Base-by-base conservation (phyloP, 2,113 vertebrate genomes). In the Melierax canorus region DNA sequence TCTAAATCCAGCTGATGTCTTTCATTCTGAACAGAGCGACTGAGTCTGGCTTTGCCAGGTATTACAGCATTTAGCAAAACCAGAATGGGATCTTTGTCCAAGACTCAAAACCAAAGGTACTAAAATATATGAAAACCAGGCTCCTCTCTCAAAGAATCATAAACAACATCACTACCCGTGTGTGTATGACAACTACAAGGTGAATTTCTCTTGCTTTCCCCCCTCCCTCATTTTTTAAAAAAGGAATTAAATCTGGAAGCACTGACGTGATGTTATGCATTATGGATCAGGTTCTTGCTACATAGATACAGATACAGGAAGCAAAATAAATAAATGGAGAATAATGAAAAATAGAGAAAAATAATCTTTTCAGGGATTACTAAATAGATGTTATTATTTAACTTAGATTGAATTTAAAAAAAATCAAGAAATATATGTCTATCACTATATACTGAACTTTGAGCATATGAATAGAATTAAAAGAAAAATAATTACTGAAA, bases 171-270 rank as follows among this genome's bases (percentile, higher is more conserved):
- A 7, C 11, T 14, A 50, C 22, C 16, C 36, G 53, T 9, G 12
- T 0, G 4, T 10, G 20, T 13, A 10, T 18, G 2, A 58, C 4
- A 73, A 51, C 7, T 21, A 10, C 21, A 55, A 55, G 7, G 51
- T 18, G 8, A 94, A 59, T 7, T 14, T 74, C 24, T 34, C 63
- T 75, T 30, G 3, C 22, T 64, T 19, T 6, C 3, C 6, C 3
- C 9, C 1, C 4, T 2, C 3, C 2, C 4, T 11, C 16, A 23
- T 24, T 66, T 34, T 53, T 43, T 11, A 55, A 71, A 80, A 43
- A 3, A 48, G 29, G 30, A 80, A 93, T 81, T 55, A 59, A 62
- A 7, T 10, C 46, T 36, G 21, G 19, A 63, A 80, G 72, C 1
- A 1, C 27, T 15, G 12, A n/a, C 12, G 41, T 0, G 14, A 48